Evolutionary conservation across 2,888 invertebrate genomes (phyloP).

Genomic region (Lasius platythorax): DNA sequence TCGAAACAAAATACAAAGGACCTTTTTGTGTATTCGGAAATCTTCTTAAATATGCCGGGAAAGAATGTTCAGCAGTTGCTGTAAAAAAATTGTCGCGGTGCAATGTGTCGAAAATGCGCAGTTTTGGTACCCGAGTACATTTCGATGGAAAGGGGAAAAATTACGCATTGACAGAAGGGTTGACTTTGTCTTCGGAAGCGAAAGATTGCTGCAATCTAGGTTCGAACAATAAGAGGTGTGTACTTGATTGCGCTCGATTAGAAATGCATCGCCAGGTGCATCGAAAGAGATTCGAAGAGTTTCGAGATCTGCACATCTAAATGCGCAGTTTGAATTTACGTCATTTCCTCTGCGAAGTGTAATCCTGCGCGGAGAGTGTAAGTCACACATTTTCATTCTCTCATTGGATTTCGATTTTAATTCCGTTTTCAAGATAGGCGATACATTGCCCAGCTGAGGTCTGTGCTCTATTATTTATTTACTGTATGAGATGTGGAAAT

Average conservation of each 20-base stretch:
- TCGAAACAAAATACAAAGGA: too few relatives aligned
- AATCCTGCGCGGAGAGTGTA: not conserved
- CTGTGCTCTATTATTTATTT: constrained; percentile 1
- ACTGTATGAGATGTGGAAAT: not conserved
- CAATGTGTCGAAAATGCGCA: too few relatives aligned
- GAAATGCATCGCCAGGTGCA: not conserved
- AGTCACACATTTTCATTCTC: not conserved
- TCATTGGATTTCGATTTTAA: constrained; percentile 18
- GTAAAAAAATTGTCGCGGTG: too few relatives aligned
- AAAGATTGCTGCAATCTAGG: not conserved
- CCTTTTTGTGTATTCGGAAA: too few relatives aligned
- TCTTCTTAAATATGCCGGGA: too few relatives aligned
- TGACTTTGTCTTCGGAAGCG: not conserved
- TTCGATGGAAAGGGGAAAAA: too few relatives aligned
- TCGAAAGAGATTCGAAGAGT: not conserved
- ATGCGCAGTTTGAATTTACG: constrained; percentile 13
- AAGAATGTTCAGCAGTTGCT: too few relatives aligned
- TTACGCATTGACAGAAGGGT: too few relatives aligned
- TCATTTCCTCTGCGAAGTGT: not conserved
- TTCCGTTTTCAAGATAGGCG: not conserved
- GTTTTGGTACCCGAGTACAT: too few relatives aligned
- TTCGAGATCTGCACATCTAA: not conserved
- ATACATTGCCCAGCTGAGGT: not conserved
- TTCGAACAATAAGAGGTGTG: not conserved
- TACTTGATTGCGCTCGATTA: not conserved